These are phyloP conservation scores for Desmodus rotundus DNA, from an alignment of 2,113 vertebrate species.

Conservation along the genomic window DNA sequence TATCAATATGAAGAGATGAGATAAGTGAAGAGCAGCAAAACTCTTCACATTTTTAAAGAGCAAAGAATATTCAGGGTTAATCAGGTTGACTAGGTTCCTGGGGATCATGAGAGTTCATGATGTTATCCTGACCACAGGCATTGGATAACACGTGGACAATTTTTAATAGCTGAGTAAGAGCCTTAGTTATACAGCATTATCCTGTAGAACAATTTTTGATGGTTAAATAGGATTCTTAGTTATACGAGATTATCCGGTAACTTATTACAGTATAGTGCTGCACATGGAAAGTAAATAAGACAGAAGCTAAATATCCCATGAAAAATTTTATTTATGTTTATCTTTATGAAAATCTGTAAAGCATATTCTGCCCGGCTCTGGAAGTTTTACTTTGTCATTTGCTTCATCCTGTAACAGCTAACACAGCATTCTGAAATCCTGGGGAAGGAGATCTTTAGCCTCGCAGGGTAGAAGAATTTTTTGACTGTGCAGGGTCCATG, in stretches of 20 bases:
- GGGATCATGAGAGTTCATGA: not conserved
- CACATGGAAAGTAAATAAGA: not conserved
- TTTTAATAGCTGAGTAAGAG: not conserved
- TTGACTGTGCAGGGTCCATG: not conserved
- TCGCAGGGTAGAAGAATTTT: not conserved
- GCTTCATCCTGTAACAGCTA: not conserved
- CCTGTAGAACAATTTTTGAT: not conserved
- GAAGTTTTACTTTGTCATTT: not conserved
- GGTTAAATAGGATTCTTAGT: not conserved
- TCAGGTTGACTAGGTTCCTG: not conserved
- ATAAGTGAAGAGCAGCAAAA: not conserved
- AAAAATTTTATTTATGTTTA: conserved; percentile 21
- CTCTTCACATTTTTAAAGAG: not conserved
- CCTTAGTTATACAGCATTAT: not conserved
- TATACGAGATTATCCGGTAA: not conserved
- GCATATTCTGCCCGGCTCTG: not conserved
- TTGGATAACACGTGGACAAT: not conserved
- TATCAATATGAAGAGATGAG: not conserved
- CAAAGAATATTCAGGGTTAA: not conserved
- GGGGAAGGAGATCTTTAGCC: not conserved
- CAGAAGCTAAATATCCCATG: not conserved
- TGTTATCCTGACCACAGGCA: not conserved
- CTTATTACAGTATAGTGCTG: not conserved
- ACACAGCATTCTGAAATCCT: conserved; percentile 18
- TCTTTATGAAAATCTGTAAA: not conserved